A percentile compares a stretch with the other conserved stretches of the same genome.
Conservation (phyloP, 2,888 invertebrate genomes). For the Drosophila recens region DNA sequence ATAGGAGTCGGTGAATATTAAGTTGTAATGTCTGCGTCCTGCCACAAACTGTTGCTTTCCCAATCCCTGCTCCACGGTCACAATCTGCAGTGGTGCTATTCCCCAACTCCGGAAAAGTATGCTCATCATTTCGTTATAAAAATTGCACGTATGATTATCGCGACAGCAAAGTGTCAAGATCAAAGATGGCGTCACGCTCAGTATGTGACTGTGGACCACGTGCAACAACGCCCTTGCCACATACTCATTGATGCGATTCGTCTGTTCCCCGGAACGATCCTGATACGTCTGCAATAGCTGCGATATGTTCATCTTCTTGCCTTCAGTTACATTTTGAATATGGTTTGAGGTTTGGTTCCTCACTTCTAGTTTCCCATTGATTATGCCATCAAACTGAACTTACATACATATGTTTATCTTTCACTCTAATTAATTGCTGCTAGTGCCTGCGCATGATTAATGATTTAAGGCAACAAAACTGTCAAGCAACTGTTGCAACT, state of each 20-base stretch:
- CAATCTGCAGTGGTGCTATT: conserved; percentile 67
- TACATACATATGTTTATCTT: conserved; percentile 4
- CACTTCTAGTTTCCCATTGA: neutral
- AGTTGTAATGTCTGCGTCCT: conserved; percentile 63
- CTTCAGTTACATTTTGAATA: neutral
- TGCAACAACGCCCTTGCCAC: conserved; percentile 68
- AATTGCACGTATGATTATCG: conserved; percentile 60
- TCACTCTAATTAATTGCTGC: neutral
- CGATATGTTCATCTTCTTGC: conserved; percentile 69
- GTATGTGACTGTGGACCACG: conserved; percentile 68
- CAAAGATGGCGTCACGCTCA: conserved; percentile 66
- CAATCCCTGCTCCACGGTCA: conserved; percentile 46
- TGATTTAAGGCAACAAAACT: neutral
- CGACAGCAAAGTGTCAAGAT: conserved; percentile 70
- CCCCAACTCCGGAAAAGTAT: conserved; percentile 65
- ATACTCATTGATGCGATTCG: conserved; percentile 62
- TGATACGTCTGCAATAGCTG: conserved; percentile 57
- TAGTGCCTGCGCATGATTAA: neutral
- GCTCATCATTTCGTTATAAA: conserved; percentile 73
- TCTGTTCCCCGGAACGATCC: conserved; percentile 62
- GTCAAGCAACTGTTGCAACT: neutral
- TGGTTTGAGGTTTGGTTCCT: conserved; percentile 1
- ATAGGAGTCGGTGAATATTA: conserved; percentile 76
- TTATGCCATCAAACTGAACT: neutral
- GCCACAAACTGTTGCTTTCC: conserved; percentile 28